These are phyloP conservation scores for Etheostoma perlongum DNA, from an alignment of 2,797 vertebrate genomes.

Conservation along the genomic window DNA sequence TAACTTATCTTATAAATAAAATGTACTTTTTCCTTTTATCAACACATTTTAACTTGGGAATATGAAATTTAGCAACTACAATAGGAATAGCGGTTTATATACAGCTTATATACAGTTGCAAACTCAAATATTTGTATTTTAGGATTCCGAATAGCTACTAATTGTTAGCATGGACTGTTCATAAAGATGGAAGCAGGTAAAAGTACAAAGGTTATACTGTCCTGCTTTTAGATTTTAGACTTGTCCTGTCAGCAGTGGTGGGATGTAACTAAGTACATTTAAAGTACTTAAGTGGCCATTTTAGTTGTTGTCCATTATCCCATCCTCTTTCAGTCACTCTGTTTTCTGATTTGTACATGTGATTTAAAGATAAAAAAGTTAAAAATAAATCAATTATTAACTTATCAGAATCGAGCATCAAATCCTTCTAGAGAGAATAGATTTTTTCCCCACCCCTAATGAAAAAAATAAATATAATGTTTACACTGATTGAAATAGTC, in stretches of 20 bases:
- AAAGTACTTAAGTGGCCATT: no score
- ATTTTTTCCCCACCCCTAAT: no score
- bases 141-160: background rate
- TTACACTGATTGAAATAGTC: no score
- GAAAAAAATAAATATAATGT: background rate
- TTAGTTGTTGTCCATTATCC: no score
- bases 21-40: background rate
- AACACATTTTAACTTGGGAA: background rate
- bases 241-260: no score
- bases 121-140: background rate
- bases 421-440: no score
- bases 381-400: no score
- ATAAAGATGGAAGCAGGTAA: background rate
- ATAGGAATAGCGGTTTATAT: background rate
- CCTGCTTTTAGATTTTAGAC: background rate
- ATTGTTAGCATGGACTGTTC: background rate
- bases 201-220: background rate
- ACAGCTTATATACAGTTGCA: background rate
- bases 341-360: no score
- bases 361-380: no score
- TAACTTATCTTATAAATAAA: background rate
- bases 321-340: no score
- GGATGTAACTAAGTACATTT: no score
- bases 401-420: no score
- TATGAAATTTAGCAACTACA: background rate